Evolutionary conservation across 30 jellyfish, hydroid and myxozoan genomes (phyloP), one percentile per base, ranked within the genome.

Genomic region (Euphysa ruthae): DNA sequence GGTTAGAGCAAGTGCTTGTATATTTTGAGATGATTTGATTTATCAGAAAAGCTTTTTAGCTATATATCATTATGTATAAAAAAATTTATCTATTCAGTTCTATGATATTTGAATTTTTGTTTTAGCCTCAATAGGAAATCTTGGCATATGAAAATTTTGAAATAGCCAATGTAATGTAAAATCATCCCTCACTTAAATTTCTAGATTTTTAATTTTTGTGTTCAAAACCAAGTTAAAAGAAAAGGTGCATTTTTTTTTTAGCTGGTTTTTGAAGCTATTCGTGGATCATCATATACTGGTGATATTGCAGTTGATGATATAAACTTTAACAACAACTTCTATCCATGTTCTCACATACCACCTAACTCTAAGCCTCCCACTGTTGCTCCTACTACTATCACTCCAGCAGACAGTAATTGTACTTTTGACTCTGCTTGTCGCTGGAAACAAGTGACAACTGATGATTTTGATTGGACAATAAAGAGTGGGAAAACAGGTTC

Each of bases 401-500:
- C 93, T 31, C 96, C 96, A 5, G 76, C 96, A 7, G 96, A 86
- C 75, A 79, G 94, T 58, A 86, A 86, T 61, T 86, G 94, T 58
- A 85, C 95, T 13, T 85, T 85, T 58, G 95, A 85, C 19, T 63
- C 50, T 35, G 21, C 78, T 7, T 85, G 95, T 61, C 77, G 83
- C 49, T 85, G 95, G 95, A 85, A 73, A 35, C 95, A 85, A 43
- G 65, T 70, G 24, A 71, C 63, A 1, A 71, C 90, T 8, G 95
- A 85, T 68, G 63, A 77, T 33, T 85, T 77, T 54, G 95, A 85
- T 58, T 85, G 95, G 95, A 77, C 89, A 12, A 28, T 89, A 26
- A 77, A 63, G 43, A 85, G 66, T 34, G 95, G 89, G 58, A 78
- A 77, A 73, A 85, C 95, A 4, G 93, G 93, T 30, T 69, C 95